Base-by-base conservation (phyloP, 1,140 invertebrate species). In the Saccostrea echinata region DNA sequence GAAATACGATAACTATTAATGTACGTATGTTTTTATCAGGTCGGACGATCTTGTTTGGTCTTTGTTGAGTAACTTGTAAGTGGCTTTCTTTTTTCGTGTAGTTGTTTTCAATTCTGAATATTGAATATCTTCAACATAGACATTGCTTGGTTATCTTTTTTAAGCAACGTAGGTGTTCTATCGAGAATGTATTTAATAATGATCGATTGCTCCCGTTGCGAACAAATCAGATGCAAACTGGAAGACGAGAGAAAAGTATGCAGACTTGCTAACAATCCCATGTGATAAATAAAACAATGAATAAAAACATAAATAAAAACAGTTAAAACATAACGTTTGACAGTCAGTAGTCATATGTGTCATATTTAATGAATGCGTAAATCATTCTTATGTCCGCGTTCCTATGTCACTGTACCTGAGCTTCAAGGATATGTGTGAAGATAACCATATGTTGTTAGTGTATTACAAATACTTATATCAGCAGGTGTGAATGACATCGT, bases 401-500 rank as follows among this genome's bases (percentile, higher is more conserved):
- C 55, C 55, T 33, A 13, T 33, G 30, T 4, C 68, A 76, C 13
- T 16, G 3, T 76, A 27, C 13, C 27, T 33, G 68, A 30, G 68
- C 30, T 76, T 30, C 9, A 71, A 71, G 64, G 3, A 71, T 71
- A 57, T 21, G 21, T 57, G 13, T 57, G 55, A 57, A 57, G 13
- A 57, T 57, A 57, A 0, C 13, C 13, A 33, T 24, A 24, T 71
- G 27, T 71, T 71, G 64, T 71, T 71, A 24, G 24, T 71, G 27
- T 30, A 71, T 71, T 71, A 30, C 27, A 71, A 13, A 71, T 27
- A 71, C 64, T 71, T 71, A 71, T 71, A 24, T 33, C 64, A 71
- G 64, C 64, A 71, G 64, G 64, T 71, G 64, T 71, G 9, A 71
- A 71, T 71, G 64, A 33, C 64, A 33, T 11, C 27, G 13, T 30